phyloP scores from a whole-genome alignment of 2,113 vertebrate genomes.

The Pedetes capensis region DNA sequence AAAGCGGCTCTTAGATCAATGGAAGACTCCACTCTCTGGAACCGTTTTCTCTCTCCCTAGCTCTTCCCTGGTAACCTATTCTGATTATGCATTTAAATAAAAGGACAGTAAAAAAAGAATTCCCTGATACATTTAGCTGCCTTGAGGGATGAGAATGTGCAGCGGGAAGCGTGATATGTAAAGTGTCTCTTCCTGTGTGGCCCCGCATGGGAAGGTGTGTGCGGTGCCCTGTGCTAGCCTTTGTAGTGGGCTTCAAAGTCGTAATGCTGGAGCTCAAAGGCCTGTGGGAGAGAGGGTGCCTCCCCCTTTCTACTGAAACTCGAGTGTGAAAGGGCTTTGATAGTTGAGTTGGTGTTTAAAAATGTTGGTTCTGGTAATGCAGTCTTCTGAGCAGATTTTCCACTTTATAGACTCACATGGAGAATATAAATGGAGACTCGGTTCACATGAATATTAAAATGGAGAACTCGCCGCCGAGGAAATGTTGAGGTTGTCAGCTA shows the following conservation, averaged over 20 bases:
- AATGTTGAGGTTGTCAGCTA: background rate
- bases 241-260: constrained; percentile 76
- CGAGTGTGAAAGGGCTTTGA: constrained; percentile 64
- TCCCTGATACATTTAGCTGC: constrained; percentile 46
- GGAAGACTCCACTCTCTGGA: constrained; percentile 37
- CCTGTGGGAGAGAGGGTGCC: constrained; percentile 63
- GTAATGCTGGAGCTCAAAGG: constrained; percentile 43
- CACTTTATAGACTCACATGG: background rate
- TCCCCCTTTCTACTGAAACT: constrained; percentile 54
- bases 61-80: constrained; percentile 61
- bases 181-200: constrained; percentile 52
- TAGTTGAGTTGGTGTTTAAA: constrained; percentile 64
- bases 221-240: constrained; percentile 24
- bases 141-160: constrained; percentile 57
- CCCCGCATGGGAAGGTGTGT: background rate
- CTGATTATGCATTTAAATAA: constrained; percentile 73
- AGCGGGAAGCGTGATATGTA: constrained; percentile 56
- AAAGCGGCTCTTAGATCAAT: constrained; percentile 70
- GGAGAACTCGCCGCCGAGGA: background rate
- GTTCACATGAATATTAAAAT: background rate
- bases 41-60: constrained; percentile 2
- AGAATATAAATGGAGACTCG: background rate
- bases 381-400: constrained; percentile 41
- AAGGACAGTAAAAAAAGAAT: constrained; percentile 39
- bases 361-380: constrained; percentile 65